Conservation (phyloP, 2,113 vertebrate species). For the Camelus dromedarius region DNA sequence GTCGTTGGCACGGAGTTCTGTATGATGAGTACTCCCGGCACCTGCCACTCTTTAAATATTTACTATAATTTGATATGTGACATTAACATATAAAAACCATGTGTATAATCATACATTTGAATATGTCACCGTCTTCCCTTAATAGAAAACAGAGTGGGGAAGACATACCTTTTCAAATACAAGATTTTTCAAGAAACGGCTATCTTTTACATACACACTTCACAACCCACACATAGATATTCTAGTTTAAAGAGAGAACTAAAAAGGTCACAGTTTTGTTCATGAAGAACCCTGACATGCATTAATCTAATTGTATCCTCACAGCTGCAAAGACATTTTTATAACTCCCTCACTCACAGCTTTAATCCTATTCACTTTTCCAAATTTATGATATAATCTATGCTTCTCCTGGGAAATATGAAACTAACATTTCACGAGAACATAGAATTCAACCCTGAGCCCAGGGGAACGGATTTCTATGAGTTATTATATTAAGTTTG, state of each 20-base stretch:
- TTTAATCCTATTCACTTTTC: neutral
- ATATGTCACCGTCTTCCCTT: neutral
- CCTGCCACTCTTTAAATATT: constrained; percentile 34
- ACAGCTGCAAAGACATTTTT: constrained; percentile 26
- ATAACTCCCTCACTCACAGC: neutral
- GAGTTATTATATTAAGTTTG: neutral
- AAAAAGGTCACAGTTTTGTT: constrained; percentile 21
- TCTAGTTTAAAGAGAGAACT: neutral
- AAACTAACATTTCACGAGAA: constrained; percentile 51
- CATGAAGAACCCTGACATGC: neutral
- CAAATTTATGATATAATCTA: constrained; percentile 52
- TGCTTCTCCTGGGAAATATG: constrained; percentile 10
- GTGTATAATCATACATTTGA: neutral
- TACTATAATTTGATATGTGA: neutral
- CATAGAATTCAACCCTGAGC: neutral
- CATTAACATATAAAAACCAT: neutral
- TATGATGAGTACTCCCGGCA: neutral
- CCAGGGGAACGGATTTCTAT: constrained; percentile 37
- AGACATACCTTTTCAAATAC: constrained; percentile 5
- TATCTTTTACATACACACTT: neutral
- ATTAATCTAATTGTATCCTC: constrained; percentile 38
- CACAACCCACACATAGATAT: neutral
- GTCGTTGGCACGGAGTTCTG: neutral
- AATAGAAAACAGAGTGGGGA: neutral
- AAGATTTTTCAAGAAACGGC: neutral